phyloP scores from a whole-genome alignment of 2,888 invertebrate species.

The Agelastica alni region DNA sequence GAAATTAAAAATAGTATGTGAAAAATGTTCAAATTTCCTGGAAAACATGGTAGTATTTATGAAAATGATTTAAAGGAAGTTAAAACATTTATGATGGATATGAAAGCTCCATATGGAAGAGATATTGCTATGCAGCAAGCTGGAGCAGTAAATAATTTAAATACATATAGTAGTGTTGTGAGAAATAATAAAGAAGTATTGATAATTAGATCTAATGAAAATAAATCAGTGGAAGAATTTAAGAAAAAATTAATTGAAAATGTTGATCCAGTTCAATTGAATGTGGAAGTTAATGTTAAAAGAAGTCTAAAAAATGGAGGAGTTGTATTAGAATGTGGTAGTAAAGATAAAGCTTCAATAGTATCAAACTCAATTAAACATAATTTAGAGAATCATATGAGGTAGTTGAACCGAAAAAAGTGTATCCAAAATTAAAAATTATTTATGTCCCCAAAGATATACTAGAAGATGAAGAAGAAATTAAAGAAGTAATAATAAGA shows the following conservation, averaged over 20 bases:
- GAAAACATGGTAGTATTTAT: background rate
- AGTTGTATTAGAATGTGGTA: no score
- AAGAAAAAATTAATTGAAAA: background rate
- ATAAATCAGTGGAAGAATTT: background rate
- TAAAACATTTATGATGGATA: background rate
- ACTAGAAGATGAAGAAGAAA: no score
- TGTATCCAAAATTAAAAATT: background rate
- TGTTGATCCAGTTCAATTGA: no score
- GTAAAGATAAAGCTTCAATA: no score
- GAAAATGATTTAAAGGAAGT: background rate
- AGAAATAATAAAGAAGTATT: background rate
- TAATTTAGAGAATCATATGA: no score
- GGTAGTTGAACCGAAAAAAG: background rate
- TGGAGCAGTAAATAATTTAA: background rate
- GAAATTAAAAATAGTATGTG: background rate
- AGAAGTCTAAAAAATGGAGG: background rate
- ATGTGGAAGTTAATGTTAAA: no score
- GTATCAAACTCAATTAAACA: no score
- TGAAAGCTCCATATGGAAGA: background rate
- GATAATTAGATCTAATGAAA: background rate
- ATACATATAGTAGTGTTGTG: background rate
- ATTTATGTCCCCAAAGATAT: no score
- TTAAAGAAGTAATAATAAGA: no score
- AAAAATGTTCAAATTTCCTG: background rate
- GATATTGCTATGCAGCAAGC: background rate